phyloP scores from a whole-genome alignment of 2,113 vertebrate species.

The Arenaria interpres region DNA sequence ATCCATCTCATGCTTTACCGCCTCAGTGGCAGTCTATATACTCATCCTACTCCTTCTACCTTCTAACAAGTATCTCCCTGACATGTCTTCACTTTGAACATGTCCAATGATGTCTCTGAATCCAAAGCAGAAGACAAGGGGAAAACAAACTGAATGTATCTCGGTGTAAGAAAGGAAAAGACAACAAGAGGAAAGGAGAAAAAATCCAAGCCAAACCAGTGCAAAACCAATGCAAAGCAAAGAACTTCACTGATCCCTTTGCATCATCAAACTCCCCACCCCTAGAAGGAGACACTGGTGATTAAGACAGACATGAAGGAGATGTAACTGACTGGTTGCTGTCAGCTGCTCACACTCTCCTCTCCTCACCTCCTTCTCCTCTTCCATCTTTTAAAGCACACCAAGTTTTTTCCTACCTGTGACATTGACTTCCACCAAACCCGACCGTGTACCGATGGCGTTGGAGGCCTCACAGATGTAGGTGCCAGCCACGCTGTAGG shows the following conservation, averaged over 20 bases:
- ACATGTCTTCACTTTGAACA: background rate
- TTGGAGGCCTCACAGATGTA: conserved; percentile 96
- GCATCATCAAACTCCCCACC: background rate
- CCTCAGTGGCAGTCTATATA: background rate
- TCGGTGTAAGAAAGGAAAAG: background rate
- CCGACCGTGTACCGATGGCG: conserved; percentile 89
- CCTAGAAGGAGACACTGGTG: background rate
- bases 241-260: background rate
- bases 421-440: conserved; percentile 94
- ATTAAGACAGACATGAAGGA: background rate
- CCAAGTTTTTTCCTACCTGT: conserved; percentile 84
- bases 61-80: background rate
- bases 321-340: background rate
- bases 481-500: conserved; percentile 87
- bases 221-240: background rate
- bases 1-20: background rate
- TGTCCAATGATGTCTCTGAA: background rate
- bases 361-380: background rate
- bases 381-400: background rate
- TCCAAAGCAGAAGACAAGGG: background rate
- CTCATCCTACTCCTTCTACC: background rate
- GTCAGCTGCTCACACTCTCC: background rate
- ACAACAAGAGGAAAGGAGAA: background rate
- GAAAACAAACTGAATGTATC: background rate
- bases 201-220: background rate